Base-by-base conservation (phyloP, 2,113 vertebrate genomes). In the Callaeas wilsoni region DNA sequence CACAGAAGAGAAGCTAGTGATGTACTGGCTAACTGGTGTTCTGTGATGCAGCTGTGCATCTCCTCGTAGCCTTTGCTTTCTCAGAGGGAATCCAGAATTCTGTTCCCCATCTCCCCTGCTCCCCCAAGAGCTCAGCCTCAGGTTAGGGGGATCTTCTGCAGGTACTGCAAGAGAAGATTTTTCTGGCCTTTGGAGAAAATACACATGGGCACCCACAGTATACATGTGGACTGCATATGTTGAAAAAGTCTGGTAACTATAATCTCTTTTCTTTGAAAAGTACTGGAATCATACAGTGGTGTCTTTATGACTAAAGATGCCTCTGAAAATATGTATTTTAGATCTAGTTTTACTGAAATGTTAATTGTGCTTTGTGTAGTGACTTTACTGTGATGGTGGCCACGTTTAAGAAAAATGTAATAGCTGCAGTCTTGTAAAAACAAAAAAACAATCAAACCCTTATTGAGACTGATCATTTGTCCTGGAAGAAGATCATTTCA, bases 191-290 rank as follows among this genome's bases (percentile, higher is more conserved):
- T 22, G n/a, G 49, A 74, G 46, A 69, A 86, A 70, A 47, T 35
- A 33, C 33, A n/a, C 0, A 0, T 47, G 59, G 90, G n/a, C 39
- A 79, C 29, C 32, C 37, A 12, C 55, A 47, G 56, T 59, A 2
- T 55, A n/a, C 84, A 52, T n/a, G 27, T 92, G 94, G 55, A 35
- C 59, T 81, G 56, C 88, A 59, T 63, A 44, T 94, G 90, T 57
- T 93, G 63, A 83, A 69, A 82, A 83, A 33, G 50, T 73, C 85
- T 86, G 59, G 50, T 94, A 69, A 46, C 59, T 73, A 19, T 83
- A 37, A 83, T 65, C 21, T 71, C 50, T 86, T 90, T 74, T 73
- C 77, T 90, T 94, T 92, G 90, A 73, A 90, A 86, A 71, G 23
- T 47, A 71, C 35, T 84, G 55, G 25, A 75, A 33, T 49, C 78